Evolutionary conservation across 2,113 vertebrate species (phyloP).

Genomic region (Alaudala cheleensis): DNA sequence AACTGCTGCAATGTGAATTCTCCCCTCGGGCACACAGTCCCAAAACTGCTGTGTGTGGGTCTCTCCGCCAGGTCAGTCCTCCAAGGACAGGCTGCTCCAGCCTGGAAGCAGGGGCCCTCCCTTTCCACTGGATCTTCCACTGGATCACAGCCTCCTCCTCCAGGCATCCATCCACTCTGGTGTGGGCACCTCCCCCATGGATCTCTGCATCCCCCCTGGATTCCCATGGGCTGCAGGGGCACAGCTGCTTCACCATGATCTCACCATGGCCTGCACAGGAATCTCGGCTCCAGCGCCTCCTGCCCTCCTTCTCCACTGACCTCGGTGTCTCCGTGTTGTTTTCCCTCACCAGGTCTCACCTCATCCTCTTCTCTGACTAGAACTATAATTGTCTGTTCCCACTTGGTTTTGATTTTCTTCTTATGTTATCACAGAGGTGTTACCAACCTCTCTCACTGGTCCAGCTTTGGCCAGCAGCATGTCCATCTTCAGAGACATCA

Average conservation of each 20-base stretch:
- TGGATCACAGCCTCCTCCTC: not conserved
- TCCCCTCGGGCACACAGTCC: not conserved
- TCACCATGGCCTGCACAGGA: not conserved
- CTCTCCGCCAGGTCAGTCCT: not conserved
- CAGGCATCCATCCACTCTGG: fast-evolving
- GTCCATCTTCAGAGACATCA: not conserved
- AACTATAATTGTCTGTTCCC: not conserved
- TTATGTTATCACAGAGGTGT: not conserved
- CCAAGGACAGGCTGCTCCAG: not conserved
- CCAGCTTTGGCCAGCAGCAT: not conserved
- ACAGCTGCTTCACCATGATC: not conserved
- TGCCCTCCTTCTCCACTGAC: not conserved
- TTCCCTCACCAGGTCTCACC: not conserved
- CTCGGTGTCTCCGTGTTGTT: too few relatives aligned
- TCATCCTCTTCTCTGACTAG: not conserved
- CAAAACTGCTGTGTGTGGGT: not conserved
- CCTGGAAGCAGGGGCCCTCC: not conserved
- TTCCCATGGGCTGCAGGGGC: not conserved
- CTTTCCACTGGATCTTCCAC: too few relatives aligned
- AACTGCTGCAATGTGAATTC: not conserved
- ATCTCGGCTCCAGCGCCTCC: not conserved
- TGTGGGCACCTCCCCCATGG: not conserved
- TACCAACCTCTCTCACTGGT: not conserved
- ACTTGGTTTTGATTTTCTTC: not conserved
- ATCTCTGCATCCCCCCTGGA: not conserved